Evolutionary conservation across 2,113 vertebrate species (phyloP).

Genomic region (Rhinopomastus cyanomelas): DNA sequence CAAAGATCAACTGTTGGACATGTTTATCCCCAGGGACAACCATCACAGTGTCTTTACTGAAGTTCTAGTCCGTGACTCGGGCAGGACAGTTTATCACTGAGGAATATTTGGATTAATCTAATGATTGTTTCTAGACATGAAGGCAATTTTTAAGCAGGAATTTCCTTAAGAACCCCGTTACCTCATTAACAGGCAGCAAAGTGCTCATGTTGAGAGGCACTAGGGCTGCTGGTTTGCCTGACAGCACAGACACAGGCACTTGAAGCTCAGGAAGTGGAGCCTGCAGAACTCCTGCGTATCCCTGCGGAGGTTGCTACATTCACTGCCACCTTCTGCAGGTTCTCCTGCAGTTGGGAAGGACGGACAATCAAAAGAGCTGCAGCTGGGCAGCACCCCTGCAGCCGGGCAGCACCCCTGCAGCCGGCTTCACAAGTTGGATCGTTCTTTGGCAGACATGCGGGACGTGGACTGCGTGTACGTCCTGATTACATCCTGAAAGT

Average conservation of each 20-base stretch:
- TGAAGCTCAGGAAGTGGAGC: background rate
- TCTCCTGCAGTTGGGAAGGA: background rate
- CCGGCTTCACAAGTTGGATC: slow-evolving; percentile 69
- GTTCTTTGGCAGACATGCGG: slow-evolving; percentile 63
- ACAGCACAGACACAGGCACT: slow-evolving; percentile 7
- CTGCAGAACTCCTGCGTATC: background rate
- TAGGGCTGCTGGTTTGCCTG: background rate
- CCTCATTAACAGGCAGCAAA: background rate
- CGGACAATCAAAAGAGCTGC: background rate
- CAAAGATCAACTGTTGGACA: no score
- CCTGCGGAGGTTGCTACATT: no score
- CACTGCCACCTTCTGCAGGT: background rate
- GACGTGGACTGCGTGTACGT: slow-evolving; percentile 54
- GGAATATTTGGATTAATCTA: background rate
- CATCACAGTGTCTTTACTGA: background rate
- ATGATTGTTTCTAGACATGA: background rate
- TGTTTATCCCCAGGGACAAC: background rate
- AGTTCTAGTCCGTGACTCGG: background rate
- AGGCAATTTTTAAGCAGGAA: background rate
- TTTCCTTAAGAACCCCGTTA: background rate
- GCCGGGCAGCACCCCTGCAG: no score
- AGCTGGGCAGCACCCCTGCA: background rate
- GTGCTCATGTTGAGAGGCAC: slow-evolving; percentile 43
- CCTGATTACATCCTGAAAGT: slow-evolving; percentile 60
- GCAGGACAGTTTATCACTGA: background rate